These are phyloP conservation scores for Tor tambroides DNA, from an alignment of 2,113 vertebrate genomes.

Conservation along the genomic window DNA sequence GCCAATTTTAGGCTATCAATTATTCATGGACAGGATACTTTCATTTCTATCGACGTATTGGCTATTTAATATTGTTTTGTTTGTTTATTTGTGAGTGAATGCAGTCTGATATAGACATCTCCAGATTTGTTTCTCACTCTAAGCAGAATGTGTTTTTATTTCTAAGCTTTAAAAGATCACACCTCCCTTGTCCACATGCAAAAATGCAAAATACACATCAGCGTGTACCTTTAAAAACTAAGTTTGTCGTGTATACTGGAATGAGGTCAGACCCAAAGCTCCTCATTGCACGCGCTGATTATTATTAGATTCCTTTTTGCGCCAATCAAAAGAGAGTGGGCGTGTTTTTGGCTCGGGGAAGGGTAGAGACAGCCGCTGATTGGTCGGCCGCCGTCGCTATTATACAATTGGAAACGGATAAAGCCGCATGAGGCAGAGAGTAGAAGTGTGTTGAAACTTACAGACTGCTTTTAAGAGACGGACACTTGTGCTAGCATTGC, in stretches of 20 bases:
- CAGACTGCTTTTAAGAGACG: constrained; percentile 76
- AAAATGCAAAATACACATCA: constrained; percentile 67
- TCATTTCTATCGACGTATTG: not conserved
- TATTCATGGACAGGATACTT: not conserved
- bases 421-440: constrained; percentile 84
- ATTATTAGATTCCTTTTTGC: constrained; percentile 89
- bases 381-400: constrained; percentile 80
- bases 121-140: not conserved
- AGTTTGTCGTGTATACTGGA: constrained; percentile 95
- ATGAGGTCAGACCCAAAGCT: constrained; percentile 99
- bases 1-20: not conserved
- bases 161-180: not conserved
- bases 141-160: not conserved
- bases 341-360: constrained; percentile 80
- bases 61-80: not conserved
- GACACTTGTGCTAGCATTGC: constrained; percentile 66
- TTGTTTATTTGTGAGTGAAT: not conserved
- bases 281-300: constrained; percentile 96
- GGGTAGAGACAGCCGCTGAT: constrained; percentile 89
- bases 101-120: not conserved
- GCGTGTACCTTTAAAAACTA: constrained; percentile 81
- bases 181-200: constrained; percentile 21
- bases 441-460: constrained; percentile 86
- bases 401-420: constrained; percentile 86
- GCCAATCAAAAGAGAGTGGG: constrained; percentile 82